These are phyloP conservation scores for Tamandua tetradactyla DNA, from an alignment of 2,797 vertebrate genomes.

Conservation along the genomic window DNA sequence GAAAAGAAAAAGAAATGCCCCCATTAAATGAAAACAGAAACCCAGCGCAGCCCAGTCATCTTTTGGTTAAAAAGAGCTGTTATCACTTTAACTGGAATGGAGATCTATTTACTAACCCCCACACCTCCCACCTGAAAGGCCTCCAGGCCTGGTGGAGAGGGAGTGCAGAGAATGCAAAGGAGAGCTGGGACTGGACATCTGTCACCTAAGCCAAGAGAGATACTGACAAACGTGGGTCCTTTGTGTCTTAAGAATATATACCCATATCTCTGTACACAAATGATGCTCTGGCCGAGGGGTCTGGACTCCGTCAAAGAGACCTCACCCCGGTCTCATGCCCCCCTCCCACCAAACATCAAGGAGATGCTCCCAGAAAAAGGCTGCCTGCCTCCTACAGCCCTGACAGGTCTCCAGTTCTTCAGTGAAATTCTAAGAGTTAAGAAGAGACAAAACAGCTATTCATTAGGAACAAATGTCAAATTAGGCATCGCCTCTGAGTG, in stretches of 20 bases:
- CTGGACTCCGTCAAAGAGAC: background rate
- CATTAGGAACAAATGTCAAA: conserved; percentile 74
- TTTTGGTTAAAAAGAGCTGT: conserved; percentile 65
- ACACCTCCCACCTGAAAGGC: conserved; percentile 65
- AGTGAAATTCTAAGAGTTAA: conserved; percentile 35
- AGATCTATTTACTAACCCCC: conserved; percentile 20
- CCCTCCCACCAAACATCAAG: background rate
- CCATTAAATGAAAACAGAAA: conserved; percentile 63
- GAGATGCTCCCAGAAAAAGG: background rate
- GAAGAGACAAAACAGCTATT: conserved; percentile 69
- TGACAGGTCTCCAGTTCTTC: conserved; percentile 13
- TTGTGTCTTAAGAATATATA: conserved; percentile 70
- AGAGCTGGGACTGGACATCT: conserved; percentile 79
- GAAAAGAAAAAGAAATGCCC: background rate
- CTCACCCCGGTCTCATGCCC: background rate
- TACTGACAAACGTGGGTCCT: conserved; percentile 70
- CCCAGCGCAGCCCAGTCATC: conserved; percentile 38
- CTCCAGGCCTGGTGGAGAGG: conserved; percentile 59
- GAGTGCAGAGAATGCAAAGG: conserved; percentile 77
- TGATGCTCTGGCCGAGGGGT: background rate
- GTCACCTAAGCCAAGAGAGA: conserved; percentile 76
- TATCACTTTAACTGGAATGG: conserved; percentile 31
- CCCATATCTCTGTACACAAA: background rate
- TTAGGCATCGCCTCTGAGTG: conserved; percentile 43
- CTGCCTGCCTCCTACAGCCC: background rate